Base-by-base conservation (phyloP, 2,888 invertebrate genomes). In the Orchesella flavescens region DNA sequence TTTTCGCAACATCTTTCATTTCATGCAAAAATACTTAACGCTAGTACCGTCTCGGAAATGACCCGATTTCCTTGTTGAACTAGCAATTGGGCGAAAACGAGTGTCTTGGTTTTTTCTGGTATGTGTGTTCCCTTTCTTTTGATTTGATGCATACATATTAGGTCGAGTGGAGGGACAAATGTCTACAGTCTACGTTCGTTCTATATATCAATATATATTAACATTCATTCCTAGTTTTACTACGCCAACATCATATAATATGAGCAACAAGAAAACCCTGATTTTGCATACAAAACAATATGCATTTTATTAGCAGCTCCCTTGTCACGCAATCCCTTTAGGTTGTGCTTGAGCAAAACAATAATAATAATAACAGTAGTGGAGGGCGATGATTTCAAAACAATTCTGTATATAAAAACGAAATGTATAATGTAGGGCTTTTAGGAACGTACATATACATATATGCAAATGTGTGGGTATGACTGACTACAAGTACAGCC, bases 31-130 rank as follows among this genome's bases (percentile, higher is more conserved):
- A 55, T 65, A 69, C 21, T 46, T 66, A 74, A 66, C 63, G 21
- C 57, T 44, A 63, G 75, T 71, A 63, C 82, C 69, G 76, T 82
- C 82, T 82, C 82, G 82, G 82, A 82, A 82, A 82, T 82, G 82
- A 76, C 82, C 82, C 76, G 71, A 21, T 82, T 81, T 81, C 81
- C 74, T 66, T 77, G 53, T 69, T 77, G 24, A 69, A 68, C 68
- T 10, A 46, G 24, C 21, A 21, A 55, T 23, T 59, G 12, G 59
- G 1, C 59, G 19, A 19, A 44, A 53, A 71, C 43, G 43, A 71
- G 21, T 53, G 43, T 72, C 72, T 72, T 72, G 72, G 57, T 19
- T 72, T 72, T 72, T 24, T 34, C 3, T 34, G n/a, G n/a, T n/a
- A n/a, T 34, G 7, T 34, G 34, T 34, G 34, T 34, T 34, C 34